Percentiles rank a stretch among this genome's conserved stretches.
Conservation (phyloP, 1,140 invertebrate genomes). For the Hyposmocoma kahamanoa region DNA sequence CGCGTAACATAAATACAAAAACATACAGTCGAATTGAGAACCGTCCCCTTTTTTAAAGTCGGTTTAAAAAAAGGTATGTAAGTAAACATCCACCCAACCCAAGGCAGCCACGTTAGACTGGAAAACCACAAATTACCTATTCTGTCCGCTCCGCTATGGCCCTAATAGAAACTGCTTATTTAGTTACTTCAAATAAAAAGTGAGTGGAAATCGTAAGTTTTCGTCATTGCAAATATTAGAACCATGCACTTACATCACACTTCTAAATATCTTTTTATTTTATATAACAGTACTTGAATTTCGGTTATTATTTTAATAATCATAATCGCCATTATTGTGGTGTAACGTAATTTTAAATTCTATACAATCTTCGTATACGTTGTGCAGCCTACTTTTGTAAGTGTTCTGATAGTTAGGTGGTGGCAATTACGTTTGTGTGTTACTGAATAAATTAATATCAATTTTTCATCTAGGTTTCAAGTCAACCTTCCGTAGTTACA, state of each 20-base stretch:
- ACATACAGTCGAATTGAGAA: too few species aligned
- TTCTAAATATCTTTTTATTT: not conserved
- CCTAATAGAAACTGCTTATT: not conserved
- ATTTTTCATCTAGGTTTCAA: too few species aligned
- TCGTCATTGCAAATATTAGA: slow-evolving; percentile 1
- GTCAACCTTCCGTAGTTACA: too few species aligned
- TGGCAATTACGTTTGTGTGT: too few species aligned
- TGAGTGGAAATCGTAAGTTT: not conserved
- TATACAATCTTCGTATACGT: too few species aligned
- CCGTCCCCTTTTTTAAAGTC: too few species aligned
- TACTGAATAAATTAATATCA: too few species aligned
- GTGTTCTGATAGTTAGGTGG: too few species aligned
- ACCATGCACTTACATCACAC: slow-evolving; percentile 2
- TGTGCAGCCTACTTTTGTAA: too few species aligned
- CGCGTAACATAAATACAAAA: too few species aligned
- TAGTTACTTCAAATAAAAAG: not conserved
- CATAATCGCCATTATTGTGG: not conserved
- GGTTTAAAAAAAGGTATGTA: too few species aligned
- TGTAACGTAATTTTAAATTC: slow-evolving; percentile 1
- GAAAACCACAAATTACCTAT: not conserved
- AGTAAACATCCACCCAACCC: not conserved
- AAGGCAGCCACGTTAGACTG: not conserved
- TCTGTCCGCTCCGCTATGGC: not conserved
- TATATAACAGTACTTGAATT: slow-evolving; percentile 4
- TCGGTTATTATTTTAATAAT: slow-evolving; percentile 10